phyloP scores from a whole-genome alignment of 2,888 invertebrate species.

The Rhorus exstirpatorius region DNA sequence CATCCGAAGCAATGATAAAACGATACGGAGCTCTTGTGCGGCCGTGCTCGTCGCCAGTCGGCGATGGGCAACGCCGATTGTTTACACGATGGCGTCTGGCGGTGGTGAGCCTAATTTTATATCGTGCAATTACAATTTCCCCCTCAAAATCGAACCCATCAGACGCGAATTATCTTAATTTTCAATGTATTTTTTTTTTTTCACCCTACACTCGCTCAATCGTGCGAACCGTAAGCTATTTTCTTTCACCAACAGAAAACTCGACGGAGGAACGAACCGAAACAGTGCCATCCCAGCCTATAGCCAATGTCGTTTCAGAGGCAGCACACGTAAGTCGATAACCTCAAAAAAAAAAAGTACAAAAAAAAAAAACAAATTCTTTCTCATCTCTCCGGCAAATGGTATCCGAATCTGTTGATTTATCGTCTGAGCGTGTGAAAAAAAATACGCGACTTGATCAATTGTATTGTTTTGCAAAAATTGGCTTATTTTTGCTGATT shows the following conservation, averaged over 20 bases:
- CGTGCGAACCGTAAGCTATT: neutral
- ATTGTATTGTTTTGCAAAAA: neutral
- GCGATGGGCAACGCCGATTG: constrained; percentile 74
- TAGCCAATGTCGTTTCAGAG: constrained; percentile 82
- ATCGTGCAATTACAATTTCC: constrained; percentile 62
- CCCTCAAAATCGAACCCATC: neutral
- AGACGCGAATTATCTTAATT: constrained; percentile 1
- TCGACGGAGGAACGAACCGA: constrained; percentile 82
- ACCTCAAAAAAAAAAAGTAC: constrained; percentile 72
- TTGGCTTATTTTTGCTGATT: too few relatives aligned
- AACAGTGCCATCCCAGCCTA: constrained; percentile 77
- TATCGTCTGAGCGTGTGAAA: neutral
- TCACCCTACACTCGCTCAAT: neutral
- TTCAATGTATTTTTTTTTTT: constrained; percentile 9
- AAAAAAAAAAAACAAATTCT: neutral
- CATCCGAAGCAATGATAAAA: neutral
- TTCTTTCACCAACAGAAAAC: constrained; percentile 75
- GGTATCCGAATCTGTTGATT: neutral
- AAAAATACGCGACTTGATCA: neutral
- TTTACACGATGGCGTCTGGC: constrained; percentile 84
- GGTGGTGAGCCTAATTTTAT: constrained; percentile 80
- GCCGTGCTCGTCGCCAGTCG: constrained; percentile 58
- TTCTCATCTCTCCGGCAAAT: neutral
- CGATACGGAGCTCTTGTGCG: neutral
- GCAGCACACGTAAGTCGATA: constrained; percentile 81